Evolutionary conservation across 2,797 vertebrate genomes (phyloP), one percentile per base, ranked within the genome.

Genomic region (Sardinella longiceps): DNA sequence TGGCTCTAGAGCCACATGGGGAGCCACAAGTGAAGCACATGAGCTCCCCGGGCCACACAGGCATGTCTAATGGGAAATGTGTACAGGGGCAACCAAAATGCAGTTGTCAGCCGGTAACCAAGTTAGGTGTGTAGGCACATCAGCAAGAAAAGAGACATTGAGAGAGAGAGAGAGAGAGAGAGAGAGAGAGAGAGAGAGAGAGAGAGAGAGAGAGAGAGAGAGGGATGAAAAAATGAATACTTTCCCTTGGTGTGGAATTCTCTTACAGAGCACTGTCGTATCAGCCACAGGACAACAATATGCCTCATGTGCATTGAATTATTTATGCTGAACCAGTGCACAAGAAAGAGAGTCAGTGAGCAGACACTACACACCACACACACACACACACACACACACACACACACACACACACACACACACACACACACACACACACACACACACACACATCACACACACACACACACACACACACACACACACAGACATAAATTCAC

Each of bases 231-330:
- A 70, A 77, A 77, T 77, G 70, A 77, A 77, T 77, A 43, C 33
- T 77, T 37, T 77, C 39, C 82, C 77, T 56, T 53, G 63, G 1
- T 77, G 33, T 85, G 46, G 84, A 86, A 82, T 89, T 88, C 82
- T 84, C 84, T 85, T 84, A 74, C 53, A 53, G 83, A 56, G 51
- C 56, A 82, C 50, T 87, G 63, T 87, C 86, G 83, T 77, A 77
- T 77, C 70, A 77, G 70, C 70, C 70, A 87, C 88, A 88, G 86
- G 91, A 91, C 90, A 91, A 90, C 88, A 89, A 85, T 85, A 85
- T 43, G 74, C 77, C 87, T 80, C 43, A 39, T 87, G 85, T 87
- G 88, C 84, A 87, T 89, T 94, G 92, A 93, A 94, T 93, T 93
- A 93, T 95, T 95, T 90, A 94, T 91, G 86, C 85, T 85, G 89